Conservation (phyloP, 2,797 vertebrate species). For the Mus spretus region DNA sequence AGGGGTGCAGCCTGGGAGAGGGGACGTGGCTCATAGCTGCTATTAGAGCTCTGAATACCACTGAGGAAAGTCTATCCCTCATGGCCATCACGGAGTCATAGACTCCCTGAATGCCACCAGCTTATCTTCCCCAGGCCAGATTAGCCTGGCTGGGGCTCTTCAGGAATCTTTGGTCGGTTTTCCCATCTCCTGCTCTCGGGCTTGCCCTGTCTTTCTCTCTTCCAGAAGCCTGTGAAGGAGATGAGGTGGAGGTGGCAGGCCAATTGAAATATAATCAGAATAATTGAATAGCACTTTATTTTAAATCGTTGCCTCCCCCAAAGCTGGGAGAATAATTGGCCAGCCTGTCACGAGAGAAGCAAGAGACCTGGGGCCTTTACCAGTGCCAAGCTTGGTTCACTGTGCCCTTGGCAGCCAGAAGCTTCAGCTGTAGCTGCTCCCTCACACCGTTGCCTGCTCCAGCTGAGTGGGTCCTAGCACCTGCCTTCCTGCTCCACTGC, state of each 20-base stretch:
- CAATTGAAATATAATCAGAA: slow-evolving; percentile 81
- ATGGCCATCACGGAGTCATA: no score
- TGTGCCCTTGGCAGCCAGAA: neutral
- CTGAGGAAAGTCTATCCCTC: neutral
- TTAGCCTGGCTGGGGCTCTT: neutral
- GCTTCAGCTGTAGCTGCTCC: neutral
- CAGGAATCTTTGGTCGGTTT: neutral
- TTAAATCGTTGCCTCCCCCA: slow-evolving; percentile 68
- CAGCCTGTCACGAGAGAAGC: slow-evolving; percentile 65
- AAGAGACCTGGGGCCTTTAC: slow-evolving; percentile 23
- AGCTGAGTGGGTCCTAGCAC: neutral
- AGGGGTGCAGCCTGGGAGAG: neutral
- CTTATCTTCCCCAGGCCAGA: neutral
- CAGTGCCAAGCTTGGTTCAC: slow-evolving; percentile 16
- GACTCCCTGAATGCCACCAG: neutral
- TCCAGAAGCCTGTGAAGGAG: slow-evolving; percentile 23
- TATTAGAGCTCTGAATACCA: neutral
- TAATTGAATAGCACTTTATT: slow-evolving; percentile 69
- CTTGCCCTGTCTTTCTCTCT: slow-evolving; percentile 50
- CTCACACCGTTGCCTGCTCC: neutral
- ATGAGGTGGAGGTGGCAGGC: slow-evolving; percentile 71
- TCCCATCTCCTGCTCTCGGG: neutral
- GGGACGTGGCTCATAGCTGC: neutral
- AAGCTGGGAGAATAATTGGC: slow-evolving; percentile 65
- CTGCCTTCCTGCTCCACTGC: neutral